phyloP scores from a whole-genome alignment of 2,113 vertebrate species.

The Oreochromis niloticus region DNA sequence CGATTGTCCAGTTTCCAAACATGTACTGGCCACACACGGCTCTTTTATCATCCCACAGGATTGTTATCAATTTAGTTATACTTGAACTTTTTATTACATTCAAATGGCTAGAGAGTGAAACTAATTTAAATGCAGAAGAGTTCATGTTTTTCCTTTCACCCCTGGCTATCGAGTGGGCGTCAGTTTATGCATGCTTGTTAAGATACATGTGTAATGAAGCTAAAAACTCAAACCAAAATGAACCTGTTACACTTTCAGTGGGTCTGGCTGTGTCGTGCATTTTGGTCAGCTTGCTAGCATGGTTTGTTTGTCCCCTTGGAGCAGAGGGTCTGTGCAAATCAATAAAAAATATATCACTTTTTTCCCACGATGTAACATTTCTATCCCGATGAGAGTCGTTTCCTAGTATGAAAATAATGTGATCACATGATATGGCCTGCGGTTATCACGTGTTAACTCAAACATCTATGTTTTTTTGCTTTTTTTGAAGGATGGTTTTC shows the following conservation, averaged over 20 bases:
- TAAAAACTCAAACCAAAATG: not conserved
- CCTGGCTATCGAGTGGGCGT: not conserved
- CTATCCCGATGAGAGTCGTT: not conserved
- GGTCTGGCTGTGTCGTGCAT: not conserved
- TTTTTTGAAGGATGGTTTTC: not conserved
- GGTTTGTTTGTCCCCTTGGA: not conserved
- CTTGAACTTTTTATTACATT: conserved; percentile 30
- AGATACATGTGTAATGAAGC: not conserved
- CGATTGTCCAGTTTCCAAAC: not conserved
- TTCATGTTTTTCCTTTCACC: conserved; percentile 32
- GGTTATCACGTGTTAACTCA: not conserved
- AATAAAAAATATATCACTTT: not conserved
- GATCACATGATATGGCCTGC: not conserved
- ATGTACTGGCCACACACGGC: accelerated
- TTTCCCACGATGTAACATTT: not conserved
- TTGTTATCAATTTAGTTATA: conserved; percentile 16
- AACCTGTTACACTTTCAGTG: not conserved
- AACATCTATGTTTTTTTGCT: not conserved
- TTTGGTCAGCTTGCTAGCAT: not conserved
- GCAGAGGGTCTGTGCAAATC: not conserved
- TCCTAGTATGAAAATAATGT: not conserved
- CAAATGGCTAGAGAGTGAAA: not conserved
- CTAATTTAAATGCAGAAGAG: conserved; percentile 33
- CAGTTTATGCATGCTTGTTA: not conserved
- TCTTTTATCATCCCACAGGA: not conserved